Base-by-base conservation (phyloP, 2,888 invertebrate genomes). In the Cosmia pyralina region DNA sequence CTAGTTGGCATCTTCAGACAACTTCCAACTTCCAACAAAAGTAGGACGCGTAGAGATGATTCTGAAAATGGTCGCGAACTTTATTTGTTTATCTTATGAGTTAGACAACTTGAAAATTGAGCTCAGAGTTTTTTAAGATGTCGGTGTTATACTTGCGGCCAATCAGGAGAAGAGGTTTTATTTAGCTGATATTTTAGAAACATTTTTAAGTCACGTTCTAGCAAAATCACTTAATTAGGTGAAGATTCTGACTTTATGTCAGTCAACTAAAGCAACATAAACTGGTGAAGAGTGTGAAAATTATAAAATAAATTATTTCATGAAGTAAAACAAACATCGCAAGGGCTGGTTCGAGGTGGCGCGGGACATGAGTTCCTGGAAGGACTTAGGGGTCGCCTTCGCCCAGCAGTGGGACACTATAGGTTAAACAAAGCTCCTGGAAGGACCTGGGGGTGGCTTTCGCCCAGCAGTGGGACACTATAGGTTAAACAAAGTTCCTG, bases 21-120 rank as follows among this genome's bases (percentile, higher is more conserved):
- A 34, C 53, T 58, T 71, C 17, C 64, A n/a, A n/a, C n/a, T n/a
- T n/a, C n/a, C n/a, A n/a, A 19, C 41, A 57, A 22, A 34, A 78
- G 44, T 57, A 22, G 52, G 41, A 44, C 58, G 34, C 22, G n/a
- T 17, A 22, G 15, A 64, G 19, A n/a, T 44, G 38, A 44, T n/a
- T 15, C 19, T 34, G 34, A 44, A 38, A 28, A 52, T 46, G 11
- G 34, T n/a, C 19, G n/a, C 17, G 17, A 41, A 15, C 22, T 65
- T 60, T 65, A 22, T 62, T 66, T 73, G 53, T 50, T 63, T 34
- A 57, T 57, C 44, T 41, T 41, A 44, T n/a, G 34, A 46, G 57
- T 50, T 13, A 7, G 8, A 66, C 57, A 50, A 50, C 28, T 58
- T 19, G 1, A 38, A 52, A 38, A 34, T 77, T 34, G 8, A 55